These are phyloP conservation scores for Nycticebus coucang DNA, from an alignment of 2,113 vertebrate genomes.

Conservation along the genomic window DNA sequence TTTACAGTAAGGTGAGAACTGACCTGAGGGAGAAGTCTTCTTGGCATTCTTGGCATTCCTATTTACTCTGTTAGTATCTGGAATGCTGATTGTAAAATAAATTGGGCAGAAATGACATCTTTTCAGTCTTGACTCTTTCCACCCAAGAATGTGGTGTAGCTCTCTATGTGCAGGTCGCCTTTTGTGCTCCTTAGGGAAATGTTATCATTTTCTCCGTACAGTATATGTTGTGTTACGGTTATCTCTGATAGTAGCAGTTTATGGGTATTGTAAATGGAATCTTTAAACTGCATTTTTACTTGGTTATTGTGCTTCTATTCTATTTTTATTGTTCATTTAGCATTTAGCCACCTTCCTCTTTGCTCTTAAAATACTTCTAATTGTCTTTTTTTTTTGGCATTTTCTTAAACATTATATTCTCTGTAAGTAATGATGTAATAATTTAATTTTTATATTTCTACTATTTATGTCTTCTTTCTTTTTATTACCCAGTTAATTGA, in stretches of 20 bases:
- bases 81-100: background rate
- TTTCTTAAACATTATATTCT: background rate
- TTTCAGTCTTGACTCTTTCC: background rate
- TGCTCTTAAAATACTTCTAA: background rate
- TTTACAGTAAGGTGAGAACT: background rate
- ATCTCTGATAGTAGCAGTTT: background rate
- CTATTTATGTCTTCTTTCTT: background rate
- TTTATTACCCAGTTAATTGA: background rate
- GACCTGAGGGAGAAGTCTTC: background rate
- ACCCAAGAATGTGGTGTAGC: background rate
- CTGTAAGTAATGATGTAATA: background rate
- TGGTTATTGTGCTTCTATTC: background rate
- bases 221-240: background rate
- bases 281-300: background rate
- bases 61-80: background rate
- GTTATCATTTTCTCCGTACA: background rate
- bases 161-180: background rate
- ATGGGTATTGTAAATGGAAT: background rate
- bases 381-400: background rate
- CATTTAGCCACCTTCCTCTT: background rate
- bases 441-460: background rate
- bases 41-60: background rate
- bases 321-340: background rate
- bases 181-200: background rate
- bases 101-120: background rate